Evolutionary conservation across 2,888 invertebrate species (phyloP).

Genomic region (Entomobrya proxima): DNA sequence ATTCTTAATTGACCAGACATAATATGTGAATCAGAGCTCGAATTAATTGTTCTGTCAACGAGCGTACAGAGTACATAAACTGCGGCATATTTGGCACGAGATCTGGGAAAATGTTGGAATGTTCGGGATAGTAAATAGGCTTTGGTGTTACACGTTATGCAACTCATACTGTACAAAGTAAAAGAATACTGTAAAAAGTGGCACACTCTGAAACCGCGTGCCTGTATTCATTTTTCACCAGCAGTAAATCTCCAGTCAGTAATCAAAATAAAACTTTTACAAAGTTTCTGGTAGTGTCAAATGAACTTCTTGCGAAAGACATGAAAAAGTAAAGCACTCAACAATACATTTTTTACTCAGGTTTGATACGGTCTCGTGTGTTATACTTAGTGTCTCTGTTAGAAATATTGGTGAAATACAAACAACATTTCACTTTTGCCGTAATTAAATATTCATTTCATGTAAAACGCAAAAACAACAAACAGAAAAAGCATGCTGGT

Average conservation of each 20-base stretch:
- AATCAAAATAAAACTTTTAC: neutral
- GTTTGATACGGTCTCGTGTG: neutral
- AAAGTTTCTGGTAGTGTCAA: conserved; percentile 4
- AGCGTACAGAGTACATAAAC: too few species aligned
- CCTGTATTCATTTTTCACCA: too few species aligned
- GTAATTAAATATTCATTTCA: conserved; percentile 23
- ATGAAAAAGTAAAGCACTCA: neutral
- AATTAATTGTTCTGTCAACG: too few species aligned
- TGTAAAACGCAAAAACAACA: conserved; percentile 31
- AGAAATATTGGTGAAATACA: neutral
- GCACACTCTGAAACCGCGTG: too few species aligned
- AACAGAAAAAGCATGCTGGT: conserved; percentile 45
- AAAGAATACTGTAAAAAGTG: too few species aligned
- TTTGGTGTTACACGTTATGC: too few species aligned
- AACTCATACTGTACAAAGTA: too few species aligned
- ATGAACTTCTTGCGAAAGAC: neutral
- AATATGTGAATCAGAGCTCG: too few species aligned
- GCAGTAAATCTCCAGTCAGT: too few species aligned
- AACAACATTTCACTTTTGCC: too few species aligned
- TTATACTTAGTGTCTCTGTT: neutral
- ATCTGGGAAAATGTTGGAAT: neutral
- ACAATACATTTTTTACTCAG: neutral
- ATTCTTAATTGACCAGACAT: too few species aligned
- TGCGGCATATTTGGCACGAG: neutral
- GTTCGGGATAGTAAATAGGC: neutral